Conservation (phyloP, 2,797 vertebrate genomes). For the Enteromius unitaeniatus region DNA sequence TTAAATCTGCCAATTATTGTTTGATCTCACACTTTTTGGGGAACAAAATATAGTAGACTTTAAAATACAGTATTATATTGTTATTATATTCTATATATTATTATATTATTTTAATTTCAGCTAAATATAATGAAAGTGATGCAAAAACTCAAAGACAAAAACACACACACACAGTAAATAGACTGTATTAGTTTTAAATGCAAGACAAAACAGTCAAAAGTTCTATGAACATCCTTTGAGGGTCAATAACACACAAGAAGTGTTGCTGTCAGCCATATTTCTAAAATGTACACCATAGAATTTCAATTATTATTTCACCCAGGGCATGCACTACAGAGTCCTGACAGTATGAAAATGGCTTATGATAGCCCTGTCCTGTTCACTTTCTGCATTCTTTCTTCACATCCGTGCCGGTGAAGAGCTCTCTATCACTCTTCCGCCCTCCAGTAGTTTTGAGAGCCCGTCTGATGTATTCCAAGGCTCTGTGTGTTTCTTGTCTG, state of each 20-base stretch:
- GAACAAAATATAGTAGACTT: background rate
- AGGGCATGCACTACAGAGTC: background rate
- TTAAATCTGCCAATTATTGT: background rate
- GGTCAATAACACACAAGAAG: background rate
- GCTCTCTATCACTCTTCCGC: slow-evolving; percentile 29
- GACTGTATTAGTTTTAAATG: background rate
- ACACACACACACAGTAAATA: too few species aligned
- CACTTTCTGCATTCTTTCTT: slow-evolving; percentile 40
- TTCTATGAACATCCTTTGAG: background rate
- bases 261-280: background rate
- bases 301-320: slow-evolving; percentile 43
- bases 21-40: background rate
- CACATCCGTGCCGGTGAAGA: slow-evolving; percentile 16
- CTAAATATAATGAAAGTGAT: background rate
- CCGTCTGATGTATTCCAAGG: slow-evolving; percentile 36
- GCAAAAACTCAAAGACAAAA: background rate
- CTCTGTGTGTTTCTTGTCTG: slow-evolving; percentile 29
- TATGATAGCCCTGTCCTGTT: slow-evolving; percentile 41
- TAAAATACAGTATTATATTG: background rate
- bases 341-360: slow-evolving; percentile 36
- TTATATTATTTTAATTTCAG: background rate
- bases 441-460: slow-evolving; percentile 20
- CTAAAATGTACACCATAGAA: background rate
- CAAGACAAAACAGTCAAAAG: background rate
- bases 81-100: too few species aligned